These are phyloP conservation scores for Halichoeres trimaculatus DNA, from an alignment of 2,113 vertebrate species.

Conservation along the genomic window DNA sequence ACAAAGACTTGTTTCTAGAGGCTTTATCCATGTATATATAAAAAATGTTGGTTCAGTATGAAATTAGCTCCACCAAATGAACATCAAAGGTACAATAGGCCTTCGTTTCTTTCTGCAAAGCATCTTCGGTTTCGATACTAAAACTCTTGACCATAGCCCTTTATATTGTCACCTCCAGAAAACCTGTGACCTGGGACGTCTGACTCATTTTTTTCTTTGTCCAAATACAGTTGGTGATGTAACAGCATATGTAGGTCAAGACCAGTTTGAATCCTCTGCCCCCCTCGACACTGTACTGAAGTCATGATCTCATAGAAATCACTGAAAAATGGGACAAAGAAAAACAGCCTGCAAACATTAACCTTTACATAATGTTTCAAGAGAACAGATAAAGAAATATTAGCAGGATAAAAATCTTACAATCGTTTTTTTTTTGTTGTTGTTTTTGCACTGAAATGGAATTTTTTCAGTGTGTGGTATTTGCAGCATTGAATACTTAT, in stretches of 20 bases:
- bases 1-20: background rate
- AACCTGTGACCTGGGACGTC: background rate
- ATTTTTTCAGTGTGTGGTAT: background rate
- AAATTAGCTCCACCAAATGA: background rate
- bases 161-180: conserved; percentile 1
- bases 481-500: background rate
- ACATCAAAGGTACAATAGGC: background rate
- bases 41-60: background rate
- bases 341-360: background rate
- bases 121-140: background rate
- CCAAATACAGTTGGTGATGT: conserved; percentile 55
- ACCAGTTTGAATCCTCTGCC: conserved; percentile 32
- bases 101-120: background rate
- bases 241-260: conserved; percentile 67
- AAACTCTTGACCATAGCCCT: background rate
- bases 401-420: background rate
- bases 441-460: background rate
- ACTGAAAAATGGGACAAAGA: background rate
- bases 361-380: conserved; percentile 6
- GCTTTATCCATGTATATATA: background rate
- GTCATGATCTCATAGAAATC: conserved; percentile 19
- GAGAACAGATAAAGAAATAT: background rate
- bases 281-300: conserved; percentile 2
- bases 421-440: background rate
- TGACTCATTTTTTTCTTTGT: conserved; percentile 44